Evolutionary conservation across 1,140 invertebrate species (phyloP).

Genomic region (Drosophila sechellia): DNA sequence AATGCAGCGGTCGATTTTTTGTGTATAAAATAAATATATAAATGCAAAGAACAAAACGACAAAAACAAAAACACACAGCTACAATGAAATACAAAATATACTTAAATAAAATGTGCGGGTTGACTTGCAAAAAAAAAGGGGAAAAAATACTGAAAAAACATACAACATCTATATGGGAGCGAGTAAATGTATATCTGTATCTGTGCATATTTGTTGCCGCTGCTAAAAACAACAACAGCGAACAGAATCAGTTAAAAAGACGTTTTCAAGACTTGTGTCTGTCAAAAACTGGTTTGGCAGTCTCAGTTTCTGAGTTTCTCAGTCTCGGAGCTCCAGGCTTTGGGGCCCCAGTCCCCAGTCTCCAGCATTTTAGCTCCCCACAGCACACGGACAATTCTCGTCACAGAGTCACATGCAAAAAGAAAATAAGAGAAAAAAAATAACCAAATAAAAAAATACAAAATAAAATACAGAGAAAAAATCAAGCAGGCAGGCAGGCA

Average conservation of each 20-base stretch:
- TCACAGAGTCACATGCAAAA: constrained; percentile 69
- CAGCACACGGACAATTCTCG: constrained; percentile 74
- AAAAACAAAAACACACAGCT: constrained; percentile 3
- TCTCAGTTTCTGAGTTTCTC: constrained; percentile 20
- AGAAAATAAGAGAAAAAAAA: constrained; percentile 38
- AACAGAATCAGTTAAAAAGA: constrained; percentile 81
- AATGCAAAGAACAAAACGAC: constrained; percentile 37
- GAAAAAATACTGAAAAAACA: constrained; percentile 22
- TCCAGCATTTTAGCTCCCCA: constrained; percentile 59
- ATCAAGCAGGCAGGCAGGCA: constrained; percentile 55
- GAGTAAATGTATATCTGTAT: constrained; percentile 49
- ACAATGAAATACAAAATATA: constrained; percentile 59
- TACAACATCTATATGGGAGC: constrained; percentile 26
- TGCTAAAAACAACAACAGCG: constrained; percentile 44
- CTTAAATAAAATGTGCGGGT: constrained; percentile 80
- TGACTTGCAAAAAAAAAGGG: constrained; percentile 47
- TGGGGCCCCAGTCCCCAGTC: constrained; percentile 11
- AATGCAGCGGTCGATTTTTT: constrained; percentile 76
- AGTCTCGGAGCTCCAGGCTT: constrained; percentile 21
- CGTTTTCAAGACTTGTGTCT: constrained; percentile 81
- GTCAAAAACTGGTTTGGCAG: constrained; percentile 79
- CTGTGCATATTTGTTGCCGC: constrained; percentile 74
- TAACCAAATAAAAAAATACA: constrained; percentile 37
- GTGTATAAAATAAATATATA: constrained; percentile 75
- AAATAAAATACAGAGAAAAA: constrained; percentile 31